phyloP scores from a whole-genome alignment of 2,797 vertebrate genomes.

The Okamejei kenojei region DNA sequence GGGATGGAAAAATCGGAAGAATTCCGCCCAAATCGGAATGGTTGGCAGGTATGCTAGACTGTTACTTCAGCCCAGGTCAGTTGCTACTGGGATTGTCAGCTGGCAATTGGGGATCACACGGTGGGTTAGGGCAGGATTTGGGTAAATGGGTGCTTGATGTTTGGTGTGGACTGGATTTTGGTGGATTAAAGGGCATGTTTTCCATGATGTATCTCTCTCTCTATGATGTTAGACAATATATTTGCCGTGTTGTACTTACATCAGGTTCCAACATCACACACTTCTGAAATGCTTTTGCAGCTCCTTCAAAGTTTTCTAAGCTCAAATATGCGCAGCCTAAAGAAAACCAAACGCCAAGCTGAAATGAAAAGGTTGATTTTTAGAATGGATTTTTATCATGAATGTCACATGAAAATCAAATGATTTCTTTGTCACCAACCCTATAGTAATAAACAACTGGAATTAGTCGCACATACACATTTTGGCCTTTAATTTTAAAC shows the following conservation, averaged over 20 bases:
- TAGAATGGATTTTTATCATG: neutral
- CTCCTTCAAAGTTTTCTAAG: slow-evolving; percentile 78
- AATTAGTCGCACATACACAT: neutral
- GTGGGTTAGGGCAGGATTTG: too few species aligned
- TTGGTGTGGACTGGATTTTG: too few species aligned
- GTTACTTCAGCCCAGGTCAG: too few species aligned
- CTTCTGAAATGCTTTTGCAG: slow-evolving; percentile 84
- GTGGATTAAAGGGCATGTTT: too few species aligned
- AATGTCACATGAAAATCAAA: neutral
- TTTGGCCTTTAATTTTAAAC: neutral
- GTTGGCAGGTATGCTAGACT: too few species aligned
- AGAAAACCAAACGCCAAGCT: slow-evolving; percentile 96
- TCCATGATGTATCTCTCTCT: too few species aligned
- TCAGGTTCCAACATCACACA: slow-evolving; percentile 89
- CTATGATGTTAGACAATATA: neutral
- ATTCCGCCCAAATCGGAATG: too few species aligned
- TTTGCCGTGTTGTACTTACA: slow-evolving; percentile 60
- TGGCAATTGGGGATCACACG: too few species aligned
- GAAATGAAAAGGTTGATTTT: slow-evolving; percentile 40
- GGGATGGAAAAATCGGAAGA: too few species aligned
- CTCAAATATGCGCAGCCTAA: slow-evolving; percentile 86
- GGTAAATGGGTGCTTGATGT: too few species aligned
- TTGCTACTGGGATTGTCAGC: too few species aligned
- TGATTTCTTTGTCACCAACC: neutral
- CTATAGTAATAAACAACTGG: neutral